Evolutionary conservation across 2,888 invertebrate genomes (phyloP).

Genomic region (Phymatocera aterrima): DNA sequence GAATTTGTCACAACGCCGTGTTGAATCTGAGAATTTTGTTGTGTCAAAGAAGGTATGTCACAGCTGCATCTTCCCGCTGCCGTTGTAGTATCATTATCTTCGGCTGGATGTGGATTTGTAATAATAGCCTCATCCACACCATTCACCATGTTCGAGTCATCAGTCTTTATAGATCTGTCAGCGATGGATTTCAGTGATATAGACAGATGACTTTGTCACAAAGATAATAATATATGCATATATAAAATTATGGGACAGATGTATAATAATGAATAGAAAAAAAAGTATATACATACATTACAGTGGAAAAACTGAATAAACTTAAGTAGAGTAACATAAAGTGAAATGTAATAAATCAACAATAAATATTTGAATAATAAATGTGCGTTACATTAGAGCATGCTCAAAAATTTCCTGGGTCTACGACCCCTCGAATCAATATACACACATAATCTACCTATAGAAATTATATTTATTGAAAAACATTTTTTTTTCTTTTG

Average conservation of each 20-base stretch:
- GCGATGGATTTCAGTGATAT: conserved; percentile 76
- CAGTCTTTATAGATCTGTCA: conserved; percentile 85
- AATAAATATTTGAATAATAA: not conserved
- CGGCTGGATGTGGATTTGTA: conserved; percentile 70
- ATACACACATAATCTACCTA: not conserved
- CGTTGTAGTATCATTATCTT: conserved; percentile 68
- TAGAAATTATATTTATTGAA: not conserved
- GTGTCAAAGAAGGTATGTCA: conserved; percentile 65
- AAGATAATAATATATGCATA: not conserved
- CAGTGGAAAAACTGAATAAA: too few relatives aligned
- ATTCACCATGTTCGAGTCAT: conserved; percentile 74
- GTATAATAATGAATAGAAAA: not conserved
- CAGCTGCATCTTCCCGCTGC: too few relatives aligned
- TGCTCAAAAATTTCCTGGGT: not conserved
- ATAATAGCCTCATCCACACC: conserved; percentile 71
- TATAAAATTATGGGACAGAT: not conserved
- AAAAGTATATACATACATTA: too few relatives aligned
- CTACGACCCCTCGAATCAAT: not conserved
- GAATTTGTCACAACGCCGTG: conserved; percentile 65
- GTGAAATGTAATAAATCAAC: not conserved
- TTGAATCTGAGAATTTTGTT: conserved; percentile 70
- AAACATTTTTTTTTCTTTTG: conserved; percentile 10
- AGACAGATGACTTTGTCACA: conserved; percentile 63
- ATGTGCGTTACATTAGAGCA: conserved; percentile 8
- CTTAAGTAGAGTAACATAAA: too few relatives aligned